Base-by-base conservation (phyloP, 2,797 vertebrate species). In the Squalus acanthias region DNA sequence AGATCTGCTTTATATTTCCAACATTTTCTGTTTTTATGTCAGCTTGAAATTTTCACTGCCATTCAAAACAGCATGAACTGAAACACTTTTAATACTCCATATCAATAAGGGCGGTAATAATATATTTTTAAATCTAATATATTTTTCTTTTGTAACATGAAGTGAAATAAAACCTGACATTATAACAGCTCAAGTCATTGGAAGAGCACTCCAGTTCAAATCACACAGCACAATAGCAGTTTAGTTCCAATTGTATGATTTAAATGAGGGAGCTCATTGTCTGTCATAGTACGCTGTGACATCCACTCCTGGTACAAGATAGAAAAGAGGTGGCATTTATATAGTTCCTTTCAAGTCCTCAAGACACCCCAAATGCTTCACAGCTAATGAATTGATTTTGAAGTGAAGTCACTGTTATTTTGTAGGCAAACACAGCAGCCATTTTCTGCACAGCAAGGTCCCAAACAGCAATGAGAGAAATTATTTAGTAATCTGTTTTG, bases 341-440 rank as follows among this genome's bases (percentile, higher is more conserved):
- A 22, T 67, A 67, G n/a, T 39, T 39, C n/a, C 91, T 93, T 67
- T 46, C 33, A 93, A 39, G 15, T 39, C 20, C 63, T 10, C 15
- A 67, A 93, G 22, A 10, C 17, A 3, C 8, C 63, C 22, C 63
- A 92, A 39, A 92, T 92, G n/a, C 63, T 39, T 93, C 63, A 93
- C n/a, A n/a, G 12, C 8, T 67, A 39, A 92, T 92, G 65, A 65
- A 92, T 22, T n/a, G 65, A 24, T 93, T 63, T 20, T 69, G n/a
- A 93, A 69, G 9, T 67, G 9, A 69, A 69, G 20, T 93, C 91
- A 60, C 26, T 46, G n/a, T 93, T 93, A 93, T 93, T 93, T 93
- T 93, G 4, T 17, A 15, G 39, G 60, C 9, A 63, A 63, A 46
- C 79, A 46, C 15, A 20, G 79, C 46, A 46, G 17, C 79, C 79